phyloP scores from a whole-genome alignment of 1,140 invertebrate genomes.

The Cyrtorhinus lividipennis region DNA sequence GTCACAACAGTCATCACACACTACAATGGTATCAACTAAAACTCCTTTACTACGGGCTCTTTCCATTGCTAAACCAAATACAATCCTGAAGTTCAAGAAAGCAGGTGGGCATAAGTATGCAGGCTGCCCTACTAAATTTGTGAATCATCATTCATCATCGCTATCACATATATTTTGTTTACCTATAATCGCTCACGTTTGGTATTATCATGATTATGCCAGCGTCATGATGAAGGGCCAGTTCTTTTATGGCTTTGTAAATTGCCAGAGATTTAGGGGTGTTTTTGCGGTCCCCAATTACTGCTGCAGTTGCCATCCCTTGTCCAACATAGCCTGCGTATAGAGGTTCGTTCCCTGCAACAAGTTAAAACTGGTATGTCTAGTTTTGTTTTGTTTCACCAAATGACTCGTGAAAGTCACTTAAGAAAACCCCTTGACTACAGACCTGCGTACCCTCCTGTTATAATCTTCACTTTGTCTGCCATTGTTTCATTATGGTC shows the following conservation, averaged over 20 bases:
- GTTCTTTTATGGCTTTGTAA: slow-evolving; percentile 7
- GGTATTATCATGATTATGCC: slow-evolving; percentile 29
- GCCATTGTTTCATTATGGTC: slow-evolving; percentile 14
- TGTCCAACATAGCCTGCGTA: slow-evolving; percentile 46
- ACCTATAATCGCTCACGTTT: slow-evolving; percentile 25
- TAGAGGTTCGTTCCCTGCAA: slow-evolving; percentile 47
- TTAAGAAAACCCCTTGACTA: no score
- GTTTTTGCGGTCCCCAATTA: slow-evolving; percentile 36
- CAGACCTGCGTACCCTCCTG: slow-evolving; percentile 42
- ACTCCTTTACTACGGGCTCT: slow-evolving; percentile 27
- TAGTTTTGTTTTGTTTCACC: no score
- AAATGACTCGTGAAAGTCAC: no score
- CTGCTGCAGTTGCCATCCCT: slow-evolving; percentile 50
- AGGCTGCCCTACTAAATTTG: no score
- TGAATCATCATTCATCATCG: background rate
- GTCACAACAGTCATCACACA: slow-evolving; percentile 1
- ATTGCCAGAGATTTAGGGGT: background rate
- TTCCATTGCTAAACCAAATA: slow-evolving; percentile 29
- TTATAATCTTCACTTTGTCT: slow-evolving; percentile 42
- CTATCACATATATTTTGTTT: background rate
- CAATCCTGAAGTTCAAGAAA: slow-evolving; percentile 23
- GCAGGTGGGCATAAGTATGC: background rate
- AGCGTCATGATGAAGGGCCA: background rate
- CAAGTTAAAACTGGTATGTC: no score
- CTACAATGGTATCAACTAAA: background rate